Percentiles rank a stretch among this genome's conserved stretches.
Evolutionary conservation across 2,888 invertebrate genomes (phyloP).

Genomic region (Drosophila vallismaia): DNA sequence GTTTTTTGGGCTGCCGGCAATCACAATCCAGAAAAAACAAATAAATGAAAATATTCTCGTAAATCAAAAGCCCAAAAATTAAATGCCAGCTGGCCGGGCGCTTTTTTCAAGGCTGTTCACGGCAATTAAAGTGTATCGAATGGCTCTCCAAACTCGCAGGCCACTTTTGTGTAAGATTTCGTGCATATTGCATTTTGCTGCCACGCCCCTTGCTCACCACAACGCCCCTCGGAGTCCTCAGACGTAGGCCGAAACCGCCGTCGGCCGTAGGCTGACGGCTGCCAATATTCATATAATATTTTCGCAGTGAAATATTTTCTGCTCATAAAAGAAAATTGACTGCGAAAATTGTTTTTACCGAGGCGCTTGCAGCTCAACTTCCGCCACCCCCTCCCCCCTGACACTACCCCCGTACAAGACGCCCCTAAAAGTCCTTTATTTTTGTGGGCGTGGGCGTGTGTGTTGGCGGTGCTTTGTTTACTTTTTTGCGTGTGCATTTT

Average conservation of each 20-base stretch:
- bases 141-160: conserved; percentile 6
- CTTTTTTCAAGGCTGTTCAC: neutral
- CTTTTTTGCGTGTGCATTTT: conserved; percentile 71
- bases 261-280: conserved; percentile 38
- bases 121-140: conserved; percentile 9
- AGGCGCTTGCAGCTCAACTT: conserved; percentile 55
- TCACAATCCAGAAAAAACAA: neutral
- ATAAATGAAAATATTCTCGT: neutral
- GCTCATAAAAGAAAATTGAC: conserved; percentile 79
- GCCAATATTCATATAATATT: conserved; percentile 75
- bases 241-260: conserved; percentile 28
- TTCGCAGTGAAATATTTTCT: conserved; percentile 72
- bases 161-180: conserved; percentile 5
- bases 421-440: neutral
- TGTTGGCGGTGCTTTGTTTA: conserved; percentile 62
- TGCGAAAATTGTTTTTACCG: conserved; percentile 78
- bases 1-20: neutral
- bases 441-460: conserved; percentile 13
- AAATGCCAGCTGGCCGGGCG: neutral
- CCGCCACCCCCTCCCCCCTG: no score
- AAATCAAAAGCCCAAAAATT: neutral
- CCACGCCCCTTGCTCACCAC: neutral
- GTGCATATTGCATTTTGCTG: neutral
- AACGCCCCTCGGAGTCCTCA: neutral
- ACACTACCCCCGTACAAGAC: no score